phyloP scores from a whole-genome alignment of 1,140 invertebrate species.

The Homalodisca vitripennis region DNA sequence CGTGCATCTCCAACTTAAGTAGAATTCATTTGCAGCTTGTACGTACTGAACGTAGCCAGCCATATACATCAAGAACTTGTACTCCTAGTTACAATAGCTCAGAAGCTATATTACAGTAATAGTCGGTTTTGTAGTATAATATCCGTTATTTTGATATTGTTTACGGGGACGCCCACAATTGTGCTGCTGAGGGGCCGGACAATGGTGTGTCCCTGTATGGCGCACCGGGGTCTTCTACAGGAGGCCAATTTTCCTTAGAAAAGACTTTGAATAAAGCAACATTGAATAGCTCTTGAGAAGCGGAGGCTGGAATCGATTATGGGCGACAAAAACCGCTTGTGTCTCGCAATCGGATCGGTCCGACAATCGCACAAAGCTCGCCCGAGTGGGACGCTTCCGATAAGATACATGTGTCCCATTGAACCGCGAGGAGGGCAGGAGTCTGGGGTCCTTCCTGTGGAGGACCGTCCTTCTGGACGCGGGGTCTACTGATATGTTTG shows the following conservation, averaged over 20 bases:
- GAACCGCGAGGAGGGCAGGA: background rate
- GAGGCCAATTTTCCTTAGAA: conserved; percentile 13
- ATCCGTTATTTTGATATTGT: background rate
- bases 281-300: conserved; percentile 13
- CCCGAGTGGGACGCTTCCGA: conserved; percentile 2
- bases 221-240: background rate
- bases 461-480: too few species aligned
- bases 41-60: too few species aligned
- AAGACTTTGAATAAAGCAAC: conserved; percentile 15
- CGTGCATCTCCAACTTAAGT: too few species aligned
- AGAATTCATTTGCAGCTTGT: too few species aligned
- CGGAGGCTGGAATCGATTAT: conserved; percentile 15
- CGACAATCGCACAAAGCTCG: conserved; percentile 13
- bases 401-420: conserved; percentile 10
- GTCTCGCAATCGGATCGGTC: conserved; percentile 14
- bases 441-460: too few species aligned
- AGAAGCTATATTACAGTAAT: too few species aligned
- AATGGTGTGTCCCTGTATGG: background rate
- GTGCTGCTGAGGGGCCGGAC: background rate
- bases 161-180: background rate
- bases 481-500: too few species aligned
- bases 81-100: too few species aligned
- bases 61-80: too few species aligned
- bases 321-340: conserved; percentile 3
- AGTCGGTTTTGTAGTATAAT: too few species aligned